These are phyloP conservation scores for Hydrotaea diabolus DNA, from an alignment of 2,888 invertebrate species.

Conservation along the genomic window DNA sequence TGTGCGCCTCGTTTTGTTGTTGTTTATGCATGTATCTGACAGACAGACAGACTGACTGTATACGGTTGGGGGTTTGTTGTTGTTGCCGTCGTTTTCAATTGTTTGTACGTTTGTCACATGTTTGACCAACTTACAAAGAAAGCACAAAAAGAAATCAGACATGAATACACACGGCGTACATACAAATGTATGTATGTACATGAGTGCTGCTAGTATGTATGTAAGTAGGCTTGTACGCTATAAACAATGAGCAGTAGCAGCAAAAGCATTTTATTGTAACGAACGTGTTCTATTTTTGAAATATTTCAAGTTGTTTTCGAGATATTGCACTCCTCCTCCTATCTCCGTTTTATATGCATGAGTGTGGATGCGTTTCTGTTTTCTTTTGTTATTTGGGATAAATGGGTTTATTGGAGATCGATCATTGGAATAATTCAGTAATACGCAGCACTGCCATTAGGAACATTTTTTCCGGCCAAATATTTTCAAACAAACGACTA, in stretches of 20 bases:
- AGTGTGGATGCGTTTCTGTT: too few relatives aligned
- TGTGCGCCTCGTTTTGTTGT: background rate
- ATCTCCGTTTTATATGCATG: background rate
- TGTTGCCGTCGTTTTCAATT: background rate
- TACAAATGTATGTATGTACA: background rate
- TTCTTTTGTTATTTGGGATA: background rate
- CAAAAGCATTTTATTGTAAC: background rate
- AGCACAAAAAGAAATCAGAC: constrained; percentile 30
- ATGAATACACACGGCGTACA: background rate
- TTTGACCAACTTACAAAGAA: constrained; percentile 41
- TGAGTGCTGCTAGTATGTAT: background rate
- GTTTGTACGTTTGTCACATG: constrained; percentile 37
- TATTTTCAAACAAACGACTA: too few relatives aligned
- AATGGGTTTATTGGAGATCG: background rate
- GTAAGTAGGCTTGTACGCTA: background rate
- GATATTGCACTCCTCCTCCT: constrained; percentile 6
- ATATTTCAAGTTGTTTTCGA: constrained; percentile 29
- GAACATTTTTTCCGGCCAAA: too few relatives aligned
- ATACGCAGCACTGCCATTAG: too few relatives aligned
- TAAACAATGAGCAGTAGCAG: background rate
- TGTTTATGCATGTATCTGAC: background rate
- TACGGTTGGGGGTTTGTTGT: background rate
- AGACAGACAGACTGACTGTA: background rate
- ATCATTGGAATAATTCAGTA: too few relatives aligned
- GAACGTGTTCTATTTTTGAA: constrained; percentile 23